Conservation (phyloP, 1,140 invertebrate genomes). For the Schlechtendalia chinensis region DNA sequence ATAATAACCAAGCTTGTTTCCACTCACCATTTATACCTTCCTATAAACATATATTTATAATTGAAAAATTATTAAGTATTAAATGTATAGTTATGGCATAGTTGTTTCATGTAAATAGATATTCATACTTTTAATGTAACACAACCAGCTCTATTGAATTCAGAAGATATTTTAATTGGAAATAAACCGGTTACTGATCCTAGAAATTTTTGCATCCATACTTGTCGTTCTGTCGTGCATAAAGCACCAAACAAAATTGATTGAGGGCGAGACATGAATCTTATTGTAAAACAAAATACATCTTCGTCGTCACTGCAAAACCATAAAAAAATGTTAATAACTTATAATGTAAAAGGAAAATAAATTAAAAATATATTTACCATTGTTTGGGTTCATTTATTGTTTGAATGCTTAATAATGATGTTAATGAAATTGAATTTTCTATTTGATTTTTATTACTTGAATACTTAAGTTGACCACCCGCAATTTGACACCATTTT, state of each 20-base stretch:
- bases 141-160: conserved; percentile 67
- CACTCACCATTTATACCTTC: conserved; percentile 69
- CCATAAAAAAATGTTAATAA: no score
- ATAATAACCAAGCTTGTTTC: conserved; percentile 74
- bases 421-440: conserved; percentile 55
- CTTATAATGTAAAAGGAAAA: conserved; percentile 3
- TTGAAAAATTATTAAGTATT: background rate
- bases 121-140: conserved; percentile 65
- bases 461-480: conserved; percentile 53
- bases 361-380: conserved; percentile 47
- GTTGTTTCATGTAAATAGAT: conserved; percentile 1
- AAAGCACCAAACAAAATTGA: conserved; percentile 61
- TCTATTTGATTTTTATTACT: conserved; percentile 50
- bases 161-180: conserved; percentile 62
- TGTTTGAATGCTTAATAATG: conserved; percentile 21
- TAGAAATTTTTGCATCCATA: conserved; percentile 70
- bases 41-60: conserved; percentile 54
- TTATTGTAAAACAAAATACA: conserved; percentile 63
- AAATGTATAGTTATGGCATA: background rate
- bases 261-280: conserved; percentile 57
- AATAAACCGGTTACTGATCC: conserved; percentile 64
- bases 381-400: conserved; percentile 24
- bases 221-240: conserved; percentile 60
- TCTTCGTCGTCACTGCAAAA: conserved; percentile 61
- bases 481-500: conserved; percentile 47